Evolutionary conservation across 2,113 vertebrate species (phyloP).

Genomic region (Mustela lutreola): DNA sequence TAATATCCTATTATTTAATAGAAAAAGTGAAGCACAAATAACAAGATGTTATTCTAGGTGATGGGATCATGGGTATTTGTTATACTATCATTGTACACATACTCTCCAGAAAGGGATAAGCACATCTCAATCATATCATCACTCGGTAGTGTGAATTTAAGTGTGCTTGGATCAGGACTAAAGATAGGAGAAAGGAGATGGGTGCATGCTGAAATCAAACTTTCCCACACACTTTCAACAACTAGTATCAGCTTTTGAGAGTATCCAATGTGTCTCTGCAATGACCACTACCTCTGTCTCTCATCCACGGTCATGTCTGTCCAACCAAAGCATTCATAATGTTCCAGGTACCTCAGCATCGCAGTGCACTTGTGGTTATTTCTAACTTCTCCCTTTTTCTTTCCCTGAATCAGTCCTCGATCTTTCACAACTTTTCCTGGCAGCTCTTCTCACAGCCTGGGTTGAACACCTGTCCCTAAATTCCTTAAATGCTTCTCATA

Average conservation of each 20-base stretch:
- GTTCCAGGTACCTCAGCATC: background rate
- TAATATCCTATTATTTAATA: background rate
- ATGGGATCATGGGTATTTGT: background rate
- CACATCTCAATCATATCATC: background rate
- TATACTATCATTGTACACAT: background rate
- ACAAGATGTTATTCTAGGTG: slow-evolving; percentile 7
- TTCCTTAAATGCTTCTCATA: background rate
- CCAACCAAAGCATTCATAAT: background rate
- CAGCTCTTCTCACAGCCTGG: background rate
- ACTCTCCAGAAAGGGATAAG: background rate
- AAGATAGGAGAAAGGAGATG: background rate
- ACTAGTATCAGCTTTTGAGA: background rate
- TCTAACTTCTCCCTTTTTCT: background rate
- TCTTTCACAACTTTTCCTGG: background rate
- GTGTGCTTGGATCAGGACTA: background rate
- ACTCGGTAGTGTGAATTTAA: background rate
- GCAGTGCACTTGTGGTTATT: background rate
- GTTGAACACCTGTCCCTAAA: background rate
- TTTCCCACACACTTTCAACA: background rate
- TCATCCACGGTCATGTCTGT: background rate
- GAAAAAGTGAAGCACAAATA: background rate
- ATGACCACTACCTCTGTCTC: background rate
- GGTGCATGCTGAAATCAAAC: background rate
- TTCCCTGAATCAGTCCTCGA: background rate
- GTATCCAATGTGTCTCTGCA: background rate